These are phyloP conservation scores for Sternarchorhynchus goeldii DNA, from an alignment of 2,797 vertebrate genomes.

Conservation along the genomic window DNA sequence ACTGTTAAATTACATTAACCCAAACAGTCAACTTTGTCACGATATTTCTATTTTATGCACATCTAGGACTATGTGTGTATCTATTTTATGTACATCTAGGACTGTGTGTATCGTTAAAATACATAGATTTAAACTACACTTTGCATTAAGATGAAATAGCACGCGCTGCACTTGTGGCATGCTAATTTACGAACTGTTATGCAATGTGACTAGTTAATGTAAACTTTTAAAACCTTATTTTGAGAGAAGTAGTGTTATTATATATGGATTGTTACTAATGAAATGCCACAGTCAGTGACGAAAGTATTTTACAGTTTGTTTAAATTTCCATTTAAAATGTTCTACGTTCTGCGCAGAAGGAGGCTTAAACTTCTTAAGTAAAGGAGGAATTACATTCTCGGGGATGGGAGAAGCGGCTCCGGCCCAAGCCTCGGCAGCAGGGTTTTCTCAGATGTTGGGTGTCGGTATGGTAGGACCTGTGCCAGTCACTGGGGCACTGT, in stretches of 20 bases:
- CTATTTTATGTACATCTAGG: not conserved
- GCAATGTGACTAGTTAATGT: not conserved
- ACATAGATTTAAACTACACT: slow-evolving; percentile 25
- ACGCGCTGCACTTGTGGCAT: slow-evolving; percentile 22
- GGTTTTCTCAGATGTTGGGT: slow-evolving; percentile 78
- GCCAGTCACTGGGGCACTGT: slow-evolving; percentile 70
- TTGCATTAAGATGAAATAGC: slow-evolving; percentile 29
- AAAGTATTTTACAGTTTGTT: not conserved
- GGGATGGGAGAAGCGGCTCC: slow-evolving; percentile 92
- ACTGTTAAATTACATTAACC: not conserved
- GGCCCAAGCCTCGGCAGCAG: slow-evolving; percentile 83
- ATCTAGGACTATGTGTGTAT: not conserved
- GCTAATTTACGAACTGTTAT: not conserved
- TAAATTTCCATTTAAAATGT: slow-evolving; percentile 27
- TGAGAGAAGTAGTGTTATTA: no score
- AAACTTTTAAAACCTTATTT: slow-evolving; percentile 10
- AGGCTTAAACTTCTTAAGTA: slow-evolving; percentile 49
- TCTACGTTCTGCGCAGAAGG: slow-evolving; percentile 13
- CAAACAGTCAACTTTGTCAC: not conserved
- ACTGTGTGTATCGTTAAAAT: not conserved
- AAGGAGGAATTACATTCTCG: slow-evolving; percentile 17
- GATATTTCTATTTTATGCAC: not conserved
- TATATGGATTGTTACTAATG: not conserved
- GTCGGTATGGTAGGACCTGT: slow-evolving; percentile 78
- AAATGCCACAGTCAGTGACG: no score